Base-by-base conservation (phyloP, 2,113 vertebrate genomes). In the Sinocyclocheilus maitianheensis region DNA sequence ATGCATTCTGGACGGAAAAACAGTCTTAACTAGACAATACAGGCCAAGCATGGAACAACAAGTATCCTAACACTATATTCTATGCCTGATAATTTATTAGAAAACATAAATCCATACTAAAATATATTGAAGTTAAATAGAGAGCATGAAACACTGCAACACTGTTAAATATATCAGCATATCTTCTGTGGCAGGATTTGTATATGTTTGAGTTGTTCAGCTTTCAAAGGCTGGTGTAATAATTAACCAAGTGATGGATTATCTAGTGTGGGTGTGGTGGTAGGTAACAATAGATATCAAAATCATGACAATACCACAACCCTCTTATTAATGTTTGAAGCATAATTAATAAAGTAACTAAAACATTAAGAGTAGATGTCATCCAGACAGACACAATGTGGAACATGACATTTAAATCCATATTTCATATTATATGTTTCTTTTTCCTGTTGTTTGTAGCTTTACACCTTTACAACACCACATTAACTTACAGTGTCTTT, bases 101-200 rank as follows among this genome's bases (percentile, higher is more conserved):
- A 48, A 12, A 48, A 12, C 43, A 51, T 46, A 1, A 81, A 48
- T 81, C 7, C 40, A 77, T 30, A 26, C 48, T 48, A 16, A 76
- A 51, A 26, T 0, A 53, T 8, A 26, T 13, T 79, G 53, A 78
- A 37, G 22, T 48, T 24, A 67, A 30, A 18, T 26, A 37, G 46
- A 83, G 46, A 37, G 34, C 11, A 55, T 34, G 46, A 48, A 48
- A 12, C 10, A 48, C 46, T 48, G 46, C 46, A 48, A 48, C 46
- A 11, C 46, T 48, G 11, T 48, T 12, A 48, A 48, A 51, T 84
- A 14, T 55, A 90, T 71, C 81, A 13, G 40, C 20, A 30, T 55
- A 91, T 72, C 79, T 48, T 89, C 82, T 89, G 89, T 85, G 65
- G 40, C 48, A 48, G 46, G 46, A 48, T 48, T 48, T 48, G 46